A percentile compares a stretch with the other conserved stretches of the same genome.
phyloP scores from a whole-genome alignment of 2,797 vertebrate genomes.

The Tragopan temminckii region DNA sequence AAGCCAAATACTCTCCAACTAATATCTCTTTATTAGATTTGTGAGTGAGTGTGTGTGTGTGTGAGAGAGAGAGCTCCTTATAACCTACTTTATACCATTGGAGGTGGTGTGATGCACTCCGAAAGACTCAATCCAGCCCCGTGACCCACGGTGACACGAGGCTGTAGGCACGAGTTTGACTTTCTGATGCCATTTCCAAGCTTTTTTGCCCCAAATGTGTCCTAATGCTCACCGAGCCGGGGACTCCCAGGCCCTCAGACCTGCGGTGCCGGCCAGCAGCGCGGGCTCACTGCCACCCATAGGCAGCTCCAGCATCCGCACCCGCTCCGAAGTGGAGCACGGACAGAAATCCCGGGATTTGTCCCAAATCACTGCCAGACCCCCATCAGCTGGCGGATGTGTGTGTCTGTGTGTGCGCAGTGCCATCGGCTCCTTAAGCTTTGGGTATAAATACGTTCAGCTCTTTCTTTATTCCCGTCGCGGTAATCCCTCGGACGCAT shows the following conservation, averaged over 20 bases:
- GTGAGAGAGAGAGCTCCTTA: slow-evolving; percentile 36
- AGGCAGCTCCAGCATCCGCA: slow-evolving; percentile 23
- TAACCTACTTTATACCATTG: background rate
- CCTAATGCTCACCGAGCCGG: background rate
- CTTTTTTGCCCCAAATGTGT: rapidly evolving
- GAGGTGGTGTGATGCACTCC: background rate
- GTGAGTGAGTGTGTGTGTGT: background rate
- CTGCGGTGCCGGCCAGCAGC: background rate
- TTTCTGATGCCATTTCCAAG: background rate
- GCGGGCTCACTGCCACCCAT: slow-evolving; percentile 81
- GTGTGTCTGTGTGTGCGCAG: background rate
- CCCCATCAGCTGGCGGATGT: slow-evolving; percentile 2
- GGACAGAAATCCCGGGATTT: slow-evolving; percentile 67
- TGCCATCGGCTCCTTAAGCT: slow-evolving; percentile 33
- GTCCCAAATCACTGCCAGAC: slow-evolving; percentile 71
- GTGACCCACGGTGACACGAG: rapidly evolving
- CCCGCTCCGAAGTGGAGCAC: slow-evolving; percentile 56
- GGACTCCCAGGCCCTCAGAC: background rate
- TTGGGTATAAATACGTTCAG: slow-evolving; percentile 40
- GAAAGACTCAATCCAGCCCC: background rate
- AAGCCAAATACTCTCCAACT: slow-evolving; percentile 54
- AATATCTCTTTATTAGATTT: slow-evolving; percentile 70
- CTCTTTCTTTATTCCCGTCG: slow-evolving; percentile 32
- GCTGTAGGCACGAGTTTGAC: rapidly evolving
- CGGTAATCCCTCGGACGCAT: slow-evolving; percentile 42